A percentile compares a stretch with the other conserved stretches of the same genome.
Conservation (phyloP, 2,113 vertebrate species). For the Genyomyrus donnyi region DNA sequence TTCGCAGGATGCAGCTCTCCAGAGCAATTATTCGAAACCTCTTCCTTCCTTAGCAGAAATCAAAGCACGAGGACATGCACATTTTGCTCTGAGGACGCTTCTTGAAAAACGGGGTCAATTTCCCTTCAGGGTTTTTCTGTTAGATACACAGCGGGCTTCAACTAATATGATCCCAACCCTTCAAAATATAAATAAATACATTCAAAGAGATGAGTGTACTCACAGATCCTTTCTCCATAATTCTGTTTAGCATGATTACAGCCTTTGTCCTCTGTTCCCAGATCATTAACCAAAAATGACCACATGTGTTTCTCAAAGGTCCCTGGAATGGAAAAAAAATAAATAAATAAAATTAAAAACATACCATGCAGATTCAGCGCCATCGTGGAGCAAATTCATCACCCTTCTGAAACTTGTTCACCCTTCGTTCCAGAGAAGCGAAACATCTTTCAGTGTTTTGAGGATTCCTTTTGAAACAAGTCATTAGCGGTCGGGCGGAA, state of each 20-base stretch:
- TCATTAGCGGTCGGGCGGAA: not conserved
- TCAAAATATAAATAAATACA: not conserved
- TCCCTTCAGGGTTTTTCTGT: not conserved
- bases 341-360: not conserved
- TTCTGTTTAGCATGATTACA: constrained; percentile 94
- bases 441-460: constrained; percentile 1
- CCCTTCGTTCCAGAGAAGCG: not conserved
- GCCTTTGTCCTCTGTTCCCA: constrained; percentile 94
- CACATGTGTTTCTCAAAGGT: constrained; percentile 88
- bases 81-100: not conserved
- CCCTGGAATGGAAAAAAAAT: constrained; percentile 60
- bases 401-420: not conserved
- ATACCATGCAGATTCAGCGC: not conserved
- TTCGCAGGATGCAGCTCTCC: not conserved
- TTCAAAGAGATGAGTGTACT: constrained; percentile 49
- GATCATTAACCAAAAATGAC: constrained; percentile 98
- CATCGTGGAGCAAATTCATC: not conserved
- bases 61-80: not conserved
- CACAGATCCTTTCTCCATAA: constrained; percentile 92
- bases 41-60: constrained; percentile 17
- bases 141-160: not conserved
- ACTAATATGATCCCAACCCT: not conserved
- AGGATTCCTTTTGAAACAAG: not conserved
- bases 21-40: constrained; percentile 1
- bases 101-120: not conserved